Conservation (phyloP, 2,888 invertebrate genomes). For the Strigamia crassipes region DNA sequence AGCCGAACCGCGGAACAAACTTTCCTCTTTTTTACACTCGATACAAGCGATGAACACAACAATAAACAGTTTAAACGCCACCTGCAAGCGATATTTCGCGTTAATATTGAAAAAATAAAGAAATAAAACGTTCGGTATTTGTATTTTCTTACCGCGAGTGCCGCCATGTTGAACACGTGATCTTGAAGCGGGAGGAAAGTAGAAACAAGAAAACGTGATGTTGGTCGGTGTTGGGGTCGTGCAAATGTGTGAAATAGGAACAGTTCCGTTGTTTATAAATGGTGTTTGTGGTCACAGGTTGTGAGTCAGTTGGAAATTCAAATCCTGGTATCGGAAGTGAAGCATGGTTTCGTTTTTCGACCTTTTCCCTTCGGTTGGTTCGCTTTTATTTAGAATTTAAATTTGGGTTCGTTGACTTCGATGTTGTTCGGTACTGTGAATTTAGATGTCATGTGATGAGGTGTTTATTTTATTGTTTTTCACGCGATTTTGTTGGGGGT, state of each 20-base stretch:
- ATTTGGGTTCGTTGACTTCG: not conserved
- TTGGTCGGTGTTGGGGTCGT: not conserved
- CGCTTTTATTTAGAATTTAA: not conserved
- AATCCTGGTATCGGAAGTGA: constrained; percentile 7
- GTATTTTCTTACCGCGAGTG: not conserved
- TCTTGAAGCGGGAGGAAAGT: not conserved
- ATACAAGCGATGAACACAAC: not conserved
- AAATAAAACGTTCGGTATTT: not conserved
- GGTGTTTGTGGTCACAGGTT: not conserved
- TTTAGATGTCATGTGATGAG: not conserved
- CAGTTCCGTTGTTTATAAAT: not conserved
- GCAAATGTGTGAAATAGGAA: not conserved
- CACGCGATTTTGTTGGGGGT: not conserved
- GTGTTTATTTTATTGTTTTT: not conserved
- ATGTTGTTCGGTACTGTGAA: not conserved
- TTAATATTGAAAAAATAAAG: not conserved
- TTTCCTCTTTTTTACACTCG: not conserved
- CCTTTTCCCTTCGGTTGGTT: not conserved
- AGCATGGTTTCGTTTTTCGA: not conserved
- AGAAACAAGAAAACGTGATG: not conserved
- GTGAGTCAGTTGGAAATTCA: constrained; percentile 14
- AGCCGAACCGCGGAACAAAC: not conserved
- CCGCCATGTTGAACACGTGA: not conserved
- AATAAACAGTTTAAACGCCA: not conserved
- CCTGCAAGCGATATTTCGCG: not conserved